Evolutionary conservation across 2,888 invertebrate genomes (phyloP).

Genomic region (Drosophila meridionalis): DNA sequence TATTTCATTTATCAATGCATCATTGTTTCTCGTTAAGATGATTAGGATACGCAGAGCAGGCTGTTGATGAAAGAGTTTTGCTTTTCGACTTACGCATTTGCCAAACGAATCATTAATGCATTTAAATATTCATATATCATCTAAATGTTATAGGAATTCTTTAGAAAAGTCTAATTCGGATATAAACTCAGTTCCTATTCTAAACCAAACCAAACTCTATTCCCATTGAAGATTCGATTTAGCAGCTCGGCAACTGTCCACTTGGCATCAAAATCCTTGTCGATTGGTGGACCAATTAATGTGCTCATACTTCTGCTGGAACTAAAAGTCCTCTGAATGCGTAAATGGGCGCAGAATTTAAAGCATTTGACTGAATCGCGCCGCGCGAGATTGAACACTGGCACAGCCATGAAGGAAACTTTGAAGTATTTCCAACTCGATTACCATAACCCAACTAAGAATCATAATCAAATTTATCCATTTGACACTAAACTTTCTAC

Average conservation of each 20-base stretch:
- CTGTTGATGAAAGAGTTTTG: not conserved
- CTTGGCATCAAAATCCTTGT: too few species aligned
- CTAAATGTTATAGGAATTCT: too few species aligned
- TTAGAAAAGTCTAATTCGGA: too few species aligned
- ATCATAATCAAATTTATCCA: conserved; percentile 75
- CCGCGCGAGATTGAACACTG: not conserved
- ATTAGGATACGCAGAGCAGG: not conserved
- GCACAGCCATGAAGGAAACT: conserved; percentile 51
- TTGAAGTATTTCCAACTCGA: conserved; percentile 79
- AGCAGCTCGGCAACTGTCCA: too few species aligned
- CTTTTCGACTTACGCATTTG: not conserved
- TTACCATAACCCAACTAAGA: conserved; percentile 77
- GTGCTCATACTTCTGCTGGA: conserved; percentile 16
- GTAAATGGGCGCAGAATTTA: conserved; percentile 34
- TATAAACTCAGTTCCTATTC: too few species aligned
- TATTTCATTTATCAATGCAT: not conserved
- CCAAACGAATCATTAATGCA: too few species aligned
- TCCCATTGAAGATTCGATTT: too few species aligned
- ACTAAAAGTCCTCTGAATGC: conserved; percentile 39
- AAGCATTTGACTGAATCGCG: conserved; percentile 14
- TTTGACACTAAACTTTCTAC: conserved; percentile 76
- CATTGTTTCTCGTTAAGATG: not conserved
- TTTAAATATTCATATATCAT: too few species aligned
- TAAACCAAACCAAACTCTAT: too few species aligned
- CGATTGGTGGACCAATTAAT: conserved; percentile 24